Conservation (phyloP, 2,113 vertebrate genomes). For the Actenoides lindsayi region DNA sequence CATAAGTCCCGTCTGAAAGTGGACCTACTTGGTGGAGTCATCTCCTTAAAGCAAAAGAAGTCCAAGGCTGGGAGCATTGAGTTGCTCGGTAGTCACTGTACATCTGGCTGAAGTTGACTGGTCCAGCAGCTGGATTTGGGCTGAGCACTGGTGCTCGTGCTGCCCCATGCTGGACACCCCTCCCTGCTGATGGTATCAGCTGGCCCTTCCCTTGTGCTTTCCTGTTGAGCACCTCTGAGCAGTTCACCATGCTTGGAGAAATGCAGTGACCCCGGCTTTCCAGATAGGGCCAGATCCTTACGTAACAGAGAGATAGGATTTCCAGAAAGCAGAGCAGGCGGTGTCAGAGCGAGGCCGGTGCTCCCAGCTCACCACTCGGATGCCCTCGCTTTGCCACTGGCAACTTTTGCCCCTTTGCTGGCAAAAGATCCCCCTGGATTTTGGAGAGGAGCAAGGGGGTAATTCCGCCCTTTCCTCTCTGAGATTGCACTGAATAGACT, state of each 20-base stretch:
- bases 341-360: slow-evolving; percentile 4
- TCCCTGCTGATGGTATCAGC: not conserved
- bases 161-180: not conserved
- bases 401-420: not conserved
- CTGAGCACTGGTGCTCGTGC: not conserved
- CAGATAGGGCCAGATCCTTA: slow-evolving; percentile 60
- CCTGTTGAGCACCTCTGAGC: slow-evolving; percentile 22
- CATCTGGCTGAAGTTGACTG: not conserved
- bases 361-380: not conserved
- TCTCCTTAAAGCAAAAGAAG: slow-evolving; percentile 4
- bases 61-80: not conserved
- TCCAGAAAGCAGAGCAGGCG: slow-evolving; percentile 14
- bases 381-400: not conserved
- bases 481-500: not conserved
- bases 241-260: slow-evolving; percentile 37
- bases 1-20: slow-evolving; percentile 63
- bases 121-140: not conserved
- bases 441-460: not conserved
- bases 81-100: not conserved
- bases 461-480: not conserved
- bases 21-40: slow-evolving; percentile 41
- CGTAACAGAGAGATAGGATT: slow-evolving; percentile 40
- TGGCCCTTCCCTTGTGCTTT: not conserved
- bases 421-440: not conserved
- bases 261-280: not conserved